phyloP scores from a whole-genome alignment of 1,140 invertebrate species.

The Tetramorium parvispinum region DNA sequence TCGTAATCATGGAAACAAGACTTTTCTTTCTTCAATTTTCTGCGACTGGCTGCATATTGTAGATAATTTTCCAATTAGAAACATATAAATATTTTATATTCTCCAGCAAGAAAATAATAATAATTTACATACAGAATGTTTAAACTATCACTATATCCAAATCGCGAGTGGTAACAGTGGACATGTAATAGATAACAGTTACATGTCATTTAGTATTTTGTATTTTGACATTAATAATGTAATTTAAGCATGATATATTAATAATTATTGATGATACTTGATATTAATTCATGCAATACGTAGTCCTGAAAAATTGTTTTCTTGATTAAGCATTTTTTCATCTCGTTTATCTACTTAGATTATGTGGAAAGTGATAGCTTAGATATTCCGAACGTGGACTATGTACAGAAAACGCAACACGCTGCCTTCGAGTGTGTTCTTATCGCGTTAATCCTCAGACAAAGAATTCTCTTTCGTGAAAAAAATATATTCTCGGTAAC shows the following conservation, averaged over 20 bases:
- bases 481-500: constrained; percentile 6
- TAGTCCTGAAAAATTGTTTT: not conserved
- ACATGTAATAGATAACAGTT: not conserved
- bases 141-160: constrained; percentile 24
- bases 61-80: not conserved
- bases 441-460: constrained; percentile 7
- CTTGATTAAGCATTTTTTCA: constrained; percentile 1
- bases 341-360: not conserved
- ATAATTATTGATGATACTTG: no score
- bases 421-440: constrained; percentile 29
- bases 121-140: not conserved
- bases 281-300: not conserved
- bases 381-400: constrained; percentile 22
- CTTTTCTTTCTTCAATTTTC: not conserved
- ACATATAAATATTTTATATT: constrained; percentile 3
- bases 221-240: no score
- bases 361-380: constrained; percentile 25
- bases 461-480: not conserved
- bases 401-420: not conserved
- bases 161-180: not conserved
- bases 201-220: not conserved
- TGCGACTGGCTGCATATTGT: not conserved
- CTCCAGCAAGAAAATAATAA: constrained; percentile 7
- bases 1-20: not conserved
- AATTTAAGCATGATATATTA: no score